Percentiles rank a stretch among this genome's conserved stretches.
phyloP scores from a whole-genome alignment of 2,888 invertebrate genomes.

The Netelia melanura region DNA sequence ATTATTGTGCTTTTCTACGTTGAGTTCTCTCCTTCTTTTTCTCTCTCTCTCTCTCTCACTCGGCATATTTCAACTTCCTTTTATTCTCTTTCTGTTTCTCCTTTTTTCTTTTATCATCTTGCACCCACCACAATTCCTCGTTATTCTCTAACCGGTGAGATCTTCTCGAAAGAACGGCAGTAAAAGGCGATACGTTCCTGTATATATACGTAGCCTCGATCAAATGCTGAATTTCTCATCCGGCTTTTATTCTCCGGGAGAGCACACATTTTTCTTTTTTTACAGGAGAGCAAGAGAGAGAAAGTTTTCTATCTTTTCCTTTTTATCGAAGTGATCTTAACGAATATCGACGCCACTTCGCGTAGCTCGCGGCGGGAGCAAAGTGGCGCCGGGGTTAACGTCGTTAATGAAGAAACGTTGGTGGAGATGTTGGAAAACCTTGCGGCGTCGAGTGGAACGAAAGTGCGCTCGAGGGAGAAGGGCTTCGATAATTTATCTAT shows the following conservation, averaged over 20 bases:
- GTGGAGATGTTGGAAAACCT: slow-evolving; percentile 2
- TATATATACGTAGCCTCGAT: slow-evolving; percentile 6
- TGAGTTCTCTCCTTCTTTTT: slow-evolving; percentile 1
- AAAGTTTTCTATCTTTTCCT: background rate
- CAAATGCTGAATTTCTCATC: slow-evolving; percentile 21
- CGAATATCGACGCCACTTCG: slow-evolving; percentile 55
- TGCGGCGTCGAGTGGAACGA: background rate
- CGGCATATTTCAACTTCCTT: slow-evolving; percentile 1
- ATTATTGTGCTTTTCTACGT: slow-evolving; percentile 37
- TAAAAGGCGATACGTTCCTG: background rate
- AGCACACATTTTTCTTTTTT: background rate
- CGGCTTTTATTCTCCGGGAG: slow-evolving; percentile 5
- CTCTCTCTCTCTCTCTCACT: background rate
- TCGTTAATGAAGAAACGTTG: slow-evolving; percentile 56
- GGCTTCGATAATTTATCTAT: background rate
- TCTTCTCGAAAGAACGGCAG: slow-evolving; percentile 28
- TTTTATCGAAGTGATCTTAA: slow-evolving; percentile 45
- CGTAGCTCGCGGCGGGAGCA: slow-evolving; percentile 1
- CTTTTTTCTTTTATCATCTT: background rate
- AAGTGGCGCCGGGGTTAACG: slow-evolving; percentile 46
- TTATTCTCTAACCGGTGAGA: slow-evolving; percentile 24
- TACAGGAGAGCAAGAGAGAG: background rate
- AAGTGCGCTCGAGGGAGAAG: background rate
- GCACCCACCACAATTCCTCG: slow-evolving; percentile 2
- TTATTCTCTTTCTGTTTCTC: too few species aligned